A percentile compares a stretch with the other conserved stretches of the same genome.
These are phyloP conservation scores for Oryzias curvinotus DNA, from an alignment of 2,113 vertebrate species.

Conservation along the genomic window DNA sequence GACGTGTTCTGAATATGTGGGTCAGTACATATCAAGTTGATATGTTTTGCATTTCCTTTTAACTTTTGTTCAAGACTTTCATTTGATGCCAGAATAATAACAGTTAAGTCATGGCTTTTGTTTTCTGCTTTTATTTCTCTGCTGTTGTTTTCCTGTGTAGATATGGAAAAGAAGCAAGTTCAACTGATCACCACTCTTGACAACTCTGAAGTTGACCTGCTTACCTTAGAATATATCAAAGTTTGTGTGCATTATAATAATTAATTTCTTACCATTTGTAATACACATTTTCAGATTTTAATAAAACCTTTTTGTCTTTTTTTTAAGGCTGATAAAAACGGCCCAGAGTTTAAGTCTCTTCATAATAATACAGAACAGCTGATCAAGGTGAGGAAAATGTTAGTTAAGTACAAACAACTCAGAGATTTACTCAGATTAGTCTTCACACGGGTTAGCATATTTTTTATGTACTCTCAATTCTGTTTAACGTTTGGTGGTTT, in stretches of 20 bases:
- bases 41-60: constrained; percentile 1
- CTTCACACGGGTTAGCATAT: no score
- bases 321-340: constrained; percentile 84
- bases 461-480: background rate
- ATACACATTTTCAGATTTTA: background rate
- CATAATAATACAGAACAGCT: constrained; percentile 89
- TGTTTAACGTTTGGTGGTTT: background rate
- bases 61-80: background rate
- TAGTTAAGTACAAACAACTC: background rate
- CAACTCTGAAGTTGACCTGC: constrained; percentile 89
- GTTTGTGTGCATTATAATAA: constrained; percentile 59
- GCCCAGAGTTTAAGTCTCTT: constrained; percentile 82
- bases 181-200: constrained; percentile 93
- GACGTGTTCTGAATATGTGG: constrained; percentile 90
- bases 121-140: background rate
- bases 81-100: background rate
- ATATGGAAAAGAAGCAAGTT: constrained; percentile 86
- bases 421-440: background rate
- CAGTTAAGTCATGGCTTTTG: background rate
- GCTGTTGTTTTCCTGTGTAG: constrained; percentile 62
- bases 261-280: background rate
- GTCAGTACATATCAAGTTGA: constrained; percentile 67
- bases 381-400: constrained; percentile 83
- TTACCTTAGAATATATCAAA: constrained; percentile 89
- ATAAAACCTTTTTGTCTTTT: constrained; percentile 2